phyloP scores from a whole-genome alignment of 1,140 invertebrate species.

The Camponotus vicinus region DNA sequence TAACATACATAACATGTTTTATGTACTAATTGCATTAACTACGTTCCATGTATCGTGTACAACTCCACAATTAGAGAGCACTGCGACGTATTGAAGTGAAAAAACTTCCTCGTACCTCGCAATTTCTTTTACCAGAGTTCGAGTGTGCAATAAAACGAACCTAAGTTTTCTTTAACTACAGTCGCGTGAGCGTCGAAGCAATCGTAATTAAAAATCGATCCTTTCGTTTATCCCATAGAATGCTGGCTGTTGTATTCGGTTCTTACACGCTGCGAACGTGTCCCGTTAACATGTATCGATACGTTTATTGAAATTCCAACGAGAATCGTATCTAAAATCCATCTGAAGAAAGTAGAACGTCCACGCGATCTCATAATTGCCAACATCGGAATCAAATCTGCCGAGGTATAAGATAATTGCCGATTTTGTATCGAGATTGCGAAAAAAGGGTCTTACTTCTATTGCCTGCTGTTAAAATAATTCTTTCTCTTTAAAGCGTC shows the following conservation, averaged over 20 bases:
- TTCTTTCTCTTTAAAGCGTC: background rate
- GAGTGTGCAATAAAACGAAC: background rate
- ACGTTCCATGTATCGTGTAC: no score
- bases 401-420: background rate
- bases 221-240: background rate
- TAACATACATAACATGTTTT: no score
- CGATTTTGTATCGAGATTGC: background rate
- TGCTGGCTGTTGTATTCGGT: background rate
- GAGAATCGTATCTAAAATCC: background rate
- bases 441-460: background rate
- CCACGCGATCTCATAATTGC: background rate
- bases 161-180: background rate
- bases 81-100: no score
- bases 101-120: background rate
- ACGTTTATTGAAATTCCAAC: background rate
- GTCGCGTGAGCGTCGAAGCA: background rate
- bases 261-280: background rate
- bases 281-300: background rate
- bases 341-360: background rate
- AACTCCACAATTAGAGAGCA: no score
- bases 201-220: slow-evolving; percentile 17
- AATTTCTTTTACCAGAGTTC: background rate
- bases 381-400: background rate
- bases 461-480: background rate
- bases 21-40: no score